phyloP scores from a whole-genome alignment of 2,113 vertebrate genomes.

The Motacilla tschutschensis region DNA sequence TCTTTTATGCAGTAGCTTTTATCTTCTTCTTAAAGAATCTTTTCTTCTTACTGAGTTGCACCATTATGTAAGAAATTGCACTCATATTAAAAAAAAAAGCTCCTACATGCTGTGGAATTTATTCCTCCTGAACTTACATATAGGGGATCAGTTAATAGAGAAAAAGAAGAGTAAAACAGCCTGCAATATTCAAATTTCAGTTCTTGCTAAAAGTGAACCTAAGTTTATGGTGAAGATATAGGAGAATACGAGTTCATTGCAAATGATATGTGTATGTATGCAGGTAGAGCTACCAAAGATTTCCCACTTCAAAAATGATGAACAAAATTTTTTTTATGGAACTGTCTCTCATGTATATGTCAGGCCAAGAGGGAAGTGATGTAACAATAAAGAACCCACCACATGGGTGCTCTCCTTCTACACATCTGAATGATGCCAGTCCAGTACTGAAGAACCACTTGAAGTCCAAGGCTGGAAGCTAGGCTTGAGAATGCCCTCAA shows the following conservation, averaged over 20 bases:
- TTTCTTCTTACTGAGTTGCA: slow-evolving; percentile 25
- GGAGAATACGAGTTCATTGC: not conserved
- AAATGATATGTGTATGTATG: not conserved
- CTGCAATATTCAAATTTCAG: not conserved
- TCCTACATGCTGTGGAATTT: not conserved
- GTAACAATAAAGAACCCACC: not conserved
- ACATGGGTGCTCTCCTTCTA: not conserved
- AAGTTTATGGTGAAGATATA: not conserved
- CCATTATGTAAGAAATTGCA: slow-evolving; percentile 34
- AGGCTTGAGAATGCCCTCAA: not conserved
- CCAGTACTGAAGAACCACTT: not conserved
- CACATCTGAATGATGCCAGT: rapidly evolving
- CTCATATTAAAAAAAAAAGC: not conserved
- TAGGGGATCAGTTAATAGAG: not conserved
- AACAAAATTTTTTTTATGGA: not conserved
- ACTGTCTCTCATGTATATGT: not conserved
- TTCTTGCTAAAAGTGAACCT: not conserved
- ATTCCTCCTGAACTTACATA: not conserved
- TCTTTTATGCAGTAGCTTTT: slow-evolving; percentile 65
- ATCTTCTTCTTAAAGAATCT: slow-evolving; percentile 1
- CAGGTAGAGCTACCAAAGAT: not conserved
- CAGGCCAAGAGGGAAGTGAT: not conserved
- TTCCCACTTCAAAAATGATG: not conserved
- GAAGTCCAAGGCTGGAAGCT: not conserved
- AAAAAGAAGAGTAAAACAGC: not conserved